phyloP scores from a whole-genome alignment of 2,113 vertebrate genomes.

The Corapipo altera region DNA sequence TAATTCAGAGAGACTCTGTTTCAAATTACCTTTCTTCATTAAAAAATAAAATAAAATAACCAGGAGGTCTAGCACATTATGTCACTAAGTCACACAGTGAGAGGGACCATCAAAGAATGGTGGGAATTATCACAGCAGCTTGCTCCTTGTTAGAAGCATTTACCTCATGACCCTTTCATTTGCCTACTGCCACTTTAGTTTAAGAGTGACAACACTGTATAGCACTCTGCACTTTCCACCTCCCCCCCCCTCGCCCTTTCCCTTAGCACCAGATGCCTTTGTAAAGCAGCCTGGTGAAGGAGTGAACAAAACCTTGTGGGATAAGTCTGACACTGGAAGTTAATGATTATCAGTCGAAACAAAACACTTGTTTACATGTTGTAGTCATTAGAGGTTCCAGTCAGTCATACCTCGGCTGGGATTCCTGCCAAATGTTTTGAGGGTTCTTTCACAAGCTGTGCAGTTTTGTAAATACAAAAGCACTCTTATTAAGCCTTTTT shows the following conservation, averaged over 20 bases:
- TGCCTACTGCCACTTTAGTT: conserved; percentile 67
- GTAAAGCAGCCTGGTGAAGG: conserved; percentile 70
- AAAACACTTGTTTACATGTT: conserved; percentile 87
- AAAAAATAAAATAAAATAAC: conserved; percentile 55
- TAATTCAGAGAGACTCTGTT: neutral
- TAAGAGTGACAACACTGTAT: conserved; percentile 67
- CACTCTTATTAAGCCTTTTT: conserved; percentile 80
- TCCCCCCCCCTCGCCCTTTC: neutral
- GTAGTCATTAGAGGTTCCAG: conserved; percentile 82
- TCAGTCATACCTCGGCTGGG: conserved; percentile 82
- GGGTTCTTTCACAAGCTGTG: conserved; percentile 83
- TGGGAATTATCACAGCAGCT: conserved; percentile 72
- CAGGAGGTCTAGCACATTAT: conserved; percentile 68
- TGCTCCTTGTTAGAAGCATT: conserved; percentile 64
- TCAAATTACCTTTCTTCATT: conserved; percentile 61
- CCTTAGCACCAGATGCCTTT: conserved; percentile 75
- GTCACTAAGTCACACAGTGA: conserved; percentile 67
- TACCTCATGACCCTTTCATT: conserved; percentile 64
- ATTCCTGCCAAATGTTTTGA: conserved; percentile 85
- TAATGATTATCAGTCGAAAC: conserved; percentile 83
- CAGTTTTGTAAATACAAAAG: conserved; percentile 84
- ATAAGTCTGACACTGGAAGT: conserved; percentile 78
- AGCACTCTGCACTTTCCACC: conserved; percentile 13
- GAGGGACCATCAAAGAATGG: conserved; percentile 69
- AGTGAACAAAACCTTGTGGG: conserved; percentile 78